Evolutionary conservation across 2,797 vertebrate species (phyloP).

Genomic region (Hydrolagus colliei): DNA sequence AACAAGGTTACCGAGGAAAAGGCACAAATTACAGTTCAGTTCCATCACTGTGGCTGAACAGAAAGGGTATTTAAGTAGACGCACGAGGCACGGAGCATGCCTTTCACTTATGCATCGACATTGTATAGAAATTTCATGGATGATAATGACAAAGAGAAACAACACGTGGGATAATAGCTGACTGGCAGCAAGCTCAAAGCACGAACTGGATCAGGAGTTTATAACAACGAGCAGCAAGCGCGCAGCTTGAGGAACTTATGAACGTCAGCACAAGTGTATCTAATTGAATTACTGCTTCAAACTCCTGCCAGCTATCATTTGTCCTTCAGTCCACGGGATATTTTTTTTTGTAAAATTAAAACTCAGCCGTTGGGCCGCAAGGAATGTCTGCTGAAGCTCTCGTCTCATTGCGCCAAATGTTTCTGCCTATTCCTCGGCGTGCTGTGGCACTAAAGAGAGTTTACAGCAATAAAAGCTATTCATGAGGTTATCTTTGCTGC

Average conservation of each 20-base stretch:
- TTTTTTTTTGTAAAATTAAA: no score
- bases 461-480: no score
- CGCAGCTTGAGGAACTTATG: neutral
- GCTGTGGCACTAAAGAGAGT: no score
- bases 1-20: neutral
- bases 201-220: neutral
- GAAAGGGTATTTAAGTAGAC: neutral
- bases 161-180: neutral
- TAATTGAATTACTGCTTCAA: neutral
- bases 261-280: neutral
- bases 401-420: no score
- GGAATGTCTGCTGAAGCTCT: no score
- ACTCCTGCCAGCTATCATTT: neutral
- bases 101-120: neutral
- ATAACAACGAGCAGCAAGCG: neutral
- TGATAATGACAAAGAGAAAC: neutral
- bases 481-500: no score
- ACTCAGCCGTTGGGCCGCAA: no score
- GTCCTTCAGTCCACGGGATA: neutral
- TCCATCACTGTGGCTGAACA: neutral
- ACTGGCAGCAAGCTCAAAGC: neutral
- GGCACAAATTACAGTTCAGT: neutral
- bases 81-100: neutral
- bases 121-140: neutral
- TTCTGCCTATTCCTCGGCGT: no score